phyloP scores from a whole-genome alignment of 2,113 vertebrate species.

The Vombatus ursinus region DNA sequence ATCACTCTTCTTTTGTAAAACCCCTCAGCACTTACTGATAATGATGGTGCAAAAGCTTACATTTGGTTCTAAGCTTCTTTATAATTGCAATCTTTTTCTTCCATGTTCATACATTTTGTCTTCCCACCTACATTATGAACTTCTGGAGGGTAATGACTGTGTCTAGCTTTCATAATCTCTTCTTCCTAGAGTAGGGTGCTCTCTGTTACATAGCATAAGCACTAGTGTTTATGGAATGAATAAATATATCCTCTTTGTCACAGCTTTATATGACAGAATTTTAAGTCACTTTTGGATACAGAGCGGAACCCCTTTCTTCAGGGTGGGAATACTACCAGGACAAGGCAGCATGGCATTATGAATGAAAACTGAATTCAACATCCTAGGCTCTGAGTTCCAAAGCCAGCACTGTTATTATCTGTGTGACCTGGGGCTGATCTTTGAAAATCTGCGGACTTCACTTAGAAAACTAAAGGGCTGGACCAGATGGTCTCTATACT shows the following conservation, averaged over 20 bases:
- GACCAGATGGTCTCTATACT: background rate
- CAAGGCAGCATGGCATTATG: background rate
- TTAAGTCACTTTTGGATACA: background rate
- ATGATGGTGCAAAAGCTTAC: background rate
- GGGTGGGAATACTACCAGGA: background rate
- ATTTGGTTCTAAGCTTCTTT: background rate
- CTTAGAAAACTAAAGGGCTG: background rate
- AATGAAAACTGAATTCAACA: background rate
- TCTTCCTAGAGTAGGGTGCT: background rate
- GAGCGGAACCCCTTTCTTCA: background rate
- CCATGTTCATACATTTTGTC: background rate
- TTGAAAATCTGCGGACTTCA: background rate
- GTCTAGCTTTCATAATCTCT: background rate
- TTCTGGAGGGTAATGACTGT: background rate
- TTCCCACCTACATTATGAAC: background rate
- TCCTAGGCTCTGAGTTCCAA: background rate
- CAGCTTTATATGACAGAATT: background rate
- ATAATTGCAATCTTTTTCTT: background rate
- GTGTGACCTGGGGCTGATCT: background rate
- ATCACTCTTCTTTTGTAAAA: fast-evolving
- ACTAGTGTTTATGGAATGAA: background rate
- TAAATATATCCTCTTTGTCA: background rate
- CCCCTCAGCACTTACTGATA: background rate
- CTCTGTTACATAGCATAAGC: background rate
- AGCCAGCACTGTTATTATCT: background rate